These are phyloP conservation scores for Rhea americana DNA, from an alignment of 2,113 vertebrate species.

Conservation along the genomic window DNA sequence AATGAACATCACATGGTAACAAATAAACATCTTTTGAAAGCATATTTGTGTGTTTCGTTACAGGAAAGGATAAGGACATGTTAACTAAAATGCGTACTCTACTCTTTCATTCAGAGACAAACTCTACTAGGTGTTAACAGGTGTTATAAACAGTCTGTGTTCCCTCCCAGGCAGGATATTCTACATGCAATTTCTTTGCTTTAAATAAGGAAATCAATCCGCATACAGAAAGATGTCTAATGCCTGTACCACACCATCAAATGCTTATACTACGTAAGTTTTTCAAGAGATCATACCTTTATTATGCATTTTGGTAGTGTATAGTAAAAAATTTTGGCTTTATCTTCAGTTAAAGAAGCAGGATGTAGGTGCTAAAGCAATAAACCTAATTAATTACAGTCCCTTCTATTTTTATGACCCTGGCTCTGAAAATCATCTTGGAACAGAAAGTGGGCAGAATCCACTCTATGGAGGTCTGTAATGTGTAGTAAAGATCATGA, in stretches of 20 bases:
- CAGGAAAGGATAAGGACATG: background rate
- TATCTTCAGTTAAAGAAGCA: background rate
- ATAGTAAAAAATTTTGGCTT: background rate
- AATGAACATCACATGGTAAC: background rate
- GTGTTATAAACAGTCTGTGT: background rate
- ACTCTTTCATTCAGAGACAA: background rate
- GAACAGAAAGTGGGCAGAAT: background rate
- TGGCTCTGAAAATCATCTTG: background rate
- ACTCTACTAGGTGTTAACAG: background rate
- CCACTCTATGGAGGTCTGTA: fast-evolving
- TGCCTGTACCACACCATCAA: background rate
- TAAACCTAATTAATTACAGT: background rate
- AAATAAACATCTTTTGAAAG: background rate
- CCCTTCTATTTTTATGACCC: background rate
- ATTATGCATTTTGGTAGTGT: background rate
- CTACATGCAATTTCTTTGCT: background rate
- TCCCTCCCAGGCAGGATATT: background rate
- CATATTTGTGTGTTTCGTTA: background rate
- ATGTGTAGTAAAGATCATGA: background rate
- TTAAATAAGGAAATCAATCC: background rate
- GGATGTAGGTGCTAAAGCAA: background rate
- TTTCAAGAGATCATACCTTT: background rate
- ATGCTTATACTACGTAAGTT: background rate
- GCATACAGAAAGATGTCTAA: background rate
- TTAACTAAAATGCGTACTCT: background rate